A percentile compares a stretch with the other conserved stretches of the same genome.
Evolutionary conservation across 92 coral and sea anemone genomes (phyloP).

Genomic region (Micromussa lordhowensis): DNA sequence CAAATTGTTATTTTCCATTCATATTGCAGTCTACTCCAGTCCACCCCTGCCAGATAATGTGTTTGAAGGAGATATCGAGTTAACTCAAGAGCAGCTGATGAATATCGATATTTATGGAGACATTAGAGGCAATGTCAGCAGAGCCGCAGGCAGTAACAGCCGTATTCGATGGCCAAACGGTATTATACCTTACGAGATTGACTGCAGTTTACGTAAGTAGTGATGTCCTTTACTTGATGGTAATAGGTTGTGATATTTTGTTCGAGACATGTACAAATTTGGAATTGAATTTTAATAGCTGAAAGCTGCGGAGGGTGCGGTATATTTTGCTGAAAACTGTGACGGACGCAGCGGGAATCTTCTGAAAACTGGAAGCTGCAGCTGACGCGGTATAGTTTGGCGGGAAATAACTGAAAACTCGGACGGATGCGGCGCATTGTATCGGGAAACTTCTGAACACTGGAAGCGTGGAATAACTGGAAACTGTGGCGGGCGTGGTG

Average conservation of each 20-base stretch:
- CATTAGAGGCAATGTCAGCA: conserved; percentile 46
- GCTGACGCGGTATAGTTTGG: not conserved
- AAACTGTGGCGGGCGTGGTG: not conserved
- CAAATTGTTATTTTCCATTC: not conserved
- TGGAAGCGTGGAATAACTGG: not conserved
- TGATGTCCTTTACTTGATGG: not conserved
- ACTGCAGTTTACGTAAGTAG: conserved; percentile 91
- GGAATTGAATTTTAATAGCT: not conserved
- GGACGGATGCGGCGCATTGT: not conserved
- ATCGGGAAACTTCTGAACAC: too few species aligned
- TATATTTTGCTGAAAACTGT: too few species aligned
- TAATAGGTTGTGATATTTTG: not conserved
- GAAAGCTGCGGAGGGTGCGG: not conserved
- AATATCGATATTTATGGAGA: conserved; percentile 70
- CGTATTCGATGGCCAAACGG: conserved; percentile 87
- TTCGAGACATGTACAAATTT: not conserved
- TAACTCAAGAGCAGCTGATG: conserved; percentile 75
- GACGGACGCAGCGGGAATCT: too few species aligned
- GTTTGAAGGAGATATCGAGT: conserved; percentile 88
- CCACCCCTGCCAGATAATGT: conserved; percentile 73
- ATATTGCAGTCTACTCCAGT: conserved; percentile 53
- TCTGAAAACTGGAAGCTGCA: not conserved
- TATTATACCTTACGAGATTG: conserved; percentile 86
- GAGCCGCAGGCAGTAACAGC: conserved; percentile 72
- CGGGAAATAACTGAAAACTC: not conserved